Percentiles rank a stretch among this genome's conserved stretches.
phyloP scores from a whole-genome alignment of 2,797 vertebrate genomes.

The Sitta carolinensis region DNA sequence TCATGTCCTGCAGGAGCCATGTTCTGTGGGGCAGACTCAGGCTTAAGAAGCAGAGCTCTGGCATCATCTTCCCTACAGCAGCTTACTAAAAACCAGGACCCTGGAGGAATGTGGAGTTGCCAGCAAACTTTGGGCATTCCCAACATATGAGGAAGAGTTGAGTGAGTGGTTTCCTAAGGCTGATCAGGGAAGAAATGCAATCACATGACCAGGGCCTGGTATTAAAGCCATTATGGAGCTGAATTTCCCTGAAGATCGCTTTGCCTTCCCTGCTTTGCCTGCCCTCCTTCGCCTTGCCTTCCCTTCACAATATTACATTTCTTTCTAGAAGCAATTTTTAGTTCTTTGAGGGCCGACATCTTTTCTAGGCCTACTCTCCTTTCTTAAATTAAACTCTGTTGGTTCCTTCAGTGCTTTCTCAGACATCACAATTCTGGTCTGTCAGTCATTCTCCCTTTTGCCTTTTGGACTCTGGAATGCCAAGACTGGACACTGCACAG shows the following conservation, averaged over 20 bases:
- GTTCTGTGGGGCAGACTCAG: not conserved
- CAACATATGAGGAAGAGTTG: not conserved
- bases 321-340: not conserved
- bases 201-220: not conserved
- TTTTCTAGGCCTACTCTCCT: not conserved
- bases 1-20: not conserved
- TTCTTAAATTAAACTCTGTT: not conserved
- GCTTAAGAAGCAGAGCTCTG: not conserved
- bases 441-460: not conserved
- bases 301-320: not conserved
- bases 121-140: not conserved
- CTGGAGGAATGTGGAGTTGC: not conserved
- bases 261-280: not conserved
- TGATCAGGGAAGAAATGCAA: not conserved
- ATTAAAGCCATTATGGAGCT: not conserved
- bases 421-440: not conserved
- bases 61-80: not conserved
- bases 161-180: not conserved
- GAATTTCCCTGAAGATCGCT: not conserved
- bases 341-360: not conserved
- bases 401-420: not conserved
- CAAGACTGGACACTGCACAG: not conserved
- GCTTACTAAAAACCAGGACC: not conserved
- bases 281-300: not conserved
- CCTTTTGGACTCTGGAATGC: not conserved